These are phyloP conservation scores for Hipposideros armiger DNA, from an alignment of 2,113 vertebrate genomes.

Conservation along the genomic window DNA sequence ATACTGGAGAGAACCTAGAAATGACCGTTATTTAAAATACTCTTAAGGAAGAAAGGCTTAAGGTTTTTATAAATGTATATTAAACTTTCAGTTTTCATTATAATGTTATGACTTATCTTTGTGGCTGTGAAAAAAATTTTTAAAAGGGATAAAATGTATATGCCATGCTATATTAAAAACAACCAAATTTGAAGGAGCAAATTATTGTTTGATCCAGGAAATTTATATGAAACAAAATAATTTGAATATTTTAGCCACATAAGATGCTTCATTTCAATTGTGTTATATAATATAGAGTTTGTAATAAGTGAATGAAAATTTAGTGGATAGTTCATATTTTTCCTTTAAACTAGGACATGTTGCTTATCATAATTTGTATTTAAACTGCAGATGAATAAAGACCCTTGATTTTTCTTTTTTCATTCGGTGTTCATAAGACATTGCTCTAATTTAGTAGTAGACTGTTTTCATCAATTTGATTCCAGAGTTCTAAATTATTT, in stretches of 20 bases:
- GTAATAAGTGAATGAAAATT: not conserved
- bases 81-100: not conserved
- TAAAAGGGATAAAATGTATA: not conserved
- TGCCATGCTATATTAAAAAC: not conserved
- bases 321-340: not conserved
- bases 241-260: not conserved
- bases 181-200: slow-evolving; percentile 19
- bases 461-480: not conserved
- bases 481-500: not conserved
- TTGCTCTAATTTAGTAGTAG: slow-evolving; percentile 6
- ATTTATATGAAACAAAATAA: slow-evolving; percentile 1
- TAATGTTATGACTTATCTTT: not conserved
- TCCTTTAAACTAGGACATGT: not conserved
- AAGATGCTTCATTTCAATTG: not conserved
- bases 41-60: not conserved
- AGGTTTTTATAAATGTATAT: slow-evolving; percentile 38
- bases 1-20: not conserved
- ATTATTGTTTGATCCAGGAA: not conserved
- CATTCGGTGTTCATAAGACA: slow-evolving; percentile 34
- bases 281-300: not conserved
- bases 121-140: not conserved
- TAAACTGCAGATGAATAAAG: not conserved
- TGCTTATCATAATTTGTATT: slow-evolving; percentile 32
- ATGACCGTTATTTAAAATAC: not conserved
- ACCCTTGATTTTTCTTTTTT: not conserved